phyloP scores from a whole-genome alignment of 2,113 vertebrate species.

The Orthochromis indermauri region DNA sequence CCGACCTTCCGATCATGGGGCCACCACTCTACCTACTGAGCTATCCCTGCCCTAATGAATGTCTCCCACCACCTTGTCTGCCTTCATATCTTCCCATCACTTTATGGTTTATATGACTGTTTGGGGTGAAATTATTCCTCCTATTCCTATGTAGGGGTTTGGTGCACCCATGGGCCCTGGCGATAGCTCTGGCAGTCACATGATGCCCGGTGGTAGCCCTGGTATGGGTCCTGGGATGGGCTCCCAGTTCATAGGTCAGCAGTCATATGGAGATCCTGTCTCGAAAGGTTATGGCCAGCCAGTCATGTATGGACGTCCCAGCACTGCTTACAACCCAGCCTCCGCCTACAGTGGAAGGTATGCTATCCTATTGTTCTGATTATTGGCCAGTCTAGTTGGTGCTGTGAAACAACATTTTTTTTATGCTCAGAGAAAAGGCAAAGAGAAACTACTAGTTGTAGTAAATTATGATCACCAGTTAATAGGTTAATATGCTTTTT shows the following conservation, averaged over 20 bases:
- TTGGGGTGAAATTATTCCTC: neutral
- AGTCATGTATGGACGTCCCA: constrained; percentile 78
- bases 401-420: neutral
- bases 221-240: constrained; percentile 74
- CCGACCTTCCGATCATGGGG: too few relatives aligned
- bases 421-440: neutral
- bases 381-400: neutral
- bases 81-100: neutral
- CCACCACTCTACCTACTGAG: too few relatives aligned
- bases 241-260: constrained; percentile 85
- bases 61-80: neutral
- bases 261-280: constrained; percentile 77
- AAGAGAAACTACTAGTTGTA: neutral
- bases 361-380: neutral
- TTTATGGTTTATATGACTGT: neutral
- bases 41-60: too few relatives aligned
- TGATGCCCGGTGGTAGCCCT: constrained; percentile 79
- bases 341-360: constrained; percentile 80
- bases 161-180: constrained; percentile 88
- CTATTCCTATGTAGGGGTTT: constrained; percentile 71
- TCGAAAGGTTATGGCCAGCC: constrained; percentile 83
- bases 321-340: constrained; percentile 67
- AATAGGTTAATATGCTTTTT: neutral
- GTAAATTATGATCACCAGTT: neutral
- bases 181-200: constrained; percentile 80